Evolutionary conservation across 2,113 vertebrate species (phyloP).

Genomic region (Notiomystis cincta): DNA sequence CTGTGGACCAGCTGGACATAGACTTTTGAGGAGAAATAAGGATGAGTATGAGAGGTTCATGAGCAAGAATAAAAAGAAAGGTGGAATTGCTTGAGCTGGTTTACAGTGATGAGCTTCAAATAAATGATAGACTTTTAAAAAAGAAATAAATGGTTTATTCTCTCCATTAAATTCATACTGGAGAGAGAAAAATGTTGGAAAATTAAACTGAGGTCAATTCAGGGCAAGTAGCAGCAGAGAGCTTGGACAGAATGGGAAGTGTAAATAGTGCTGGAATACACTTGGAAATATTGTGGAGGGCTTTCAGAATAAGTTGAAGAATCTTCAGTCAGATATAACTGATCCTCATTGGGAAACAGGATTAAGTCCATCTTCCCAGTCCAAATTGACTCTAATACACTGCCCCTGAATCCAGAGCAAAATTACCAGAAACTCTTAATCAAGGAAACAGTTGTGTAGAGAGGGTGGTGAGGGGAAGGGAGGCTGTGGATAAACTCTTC

Average conservation of each 20-base stretch:
- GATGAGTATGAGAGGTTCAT: not conserved
- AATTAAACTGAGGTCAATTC: not conserved
- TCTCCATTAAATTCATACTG: not conserved
- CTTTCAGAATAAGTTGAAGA: not conserved
- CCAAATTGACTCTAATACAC: not conserved
- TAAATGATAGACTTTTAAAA: not conserved
- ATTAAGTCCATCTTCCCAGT: not conserved
- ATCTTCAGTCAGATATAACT: not conserved
- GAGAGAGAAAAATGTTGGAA: not conserved
- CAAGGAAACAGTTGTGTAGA: not conserved
- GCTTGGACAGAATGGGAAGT: not conserved
- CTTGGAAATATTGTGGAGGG: not conserved
- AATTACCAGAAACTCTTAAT: not conserved
- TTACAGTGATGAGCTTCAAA: not conserved
- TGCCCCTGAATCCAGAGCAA: not conserved
- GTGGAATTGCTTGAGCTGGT: not conserved
- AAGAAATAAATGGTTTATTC: not conserved
- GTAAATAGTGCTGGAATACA: not conserved
- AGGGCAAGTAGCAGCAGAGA: not conserved
- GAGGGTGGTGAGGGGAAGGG: accelerated
- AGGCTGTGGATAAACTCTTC: not conserved
- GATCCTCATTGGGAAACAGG: accelerated
- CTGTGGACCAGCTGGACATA: not conserved
- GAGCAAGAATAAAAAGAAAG: not conserved
- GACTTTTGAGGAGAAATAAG: not conserved